Percentiles rank a stretch among this genome's conserved stretches.
phyloP scores from a whole-genome alignment of 2,888 invertebrate species.

The Sphaerophoria taeniata region DNA sequence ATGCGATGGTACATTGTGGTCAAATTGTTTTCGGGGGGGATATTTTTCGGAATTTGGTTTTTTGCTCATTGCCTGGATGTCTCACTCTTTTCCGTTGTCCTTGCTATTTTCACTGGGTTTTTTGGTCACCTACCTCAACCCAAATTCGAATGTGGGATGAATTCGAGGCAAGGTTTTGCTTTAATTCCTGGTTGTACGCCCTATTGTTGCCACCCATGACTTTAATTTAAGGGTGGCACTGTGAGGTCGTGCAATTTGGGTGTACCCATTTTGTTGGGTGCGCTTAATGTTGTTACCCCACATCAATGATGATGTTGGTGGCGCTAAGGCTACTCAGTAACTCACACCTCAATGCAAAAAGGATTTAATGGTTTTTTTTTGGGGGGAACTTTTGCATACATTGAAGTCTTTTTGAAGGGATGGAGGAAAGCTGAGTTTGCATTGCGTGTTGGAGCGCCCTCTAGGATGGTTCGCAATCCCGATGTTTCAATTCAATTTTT shows the following conservation, averaged over 20 bases:
- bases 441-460: constrained; percentile 61
- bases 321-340: constrained; percentile 49
- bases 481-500: constrained; percentile 48
- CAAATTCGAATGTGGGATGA: background rate
- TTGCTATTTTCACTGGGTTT: constrained; percentile 12
- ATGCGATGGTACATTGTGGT: constrained; percentile 57
- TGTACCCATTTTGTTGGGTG: constrained; percentile 38
- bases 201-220: background rate
- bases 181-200: constrained; percentile 1
- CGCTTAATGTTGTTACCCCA: constrained; percentile 36
- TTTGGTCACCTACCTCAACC: constrained; percentile 66
- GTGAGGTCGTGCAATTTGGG: constrained; percentile 22
- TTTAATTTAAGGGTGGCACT: constrained; percentile 37
- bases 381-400: background rate
- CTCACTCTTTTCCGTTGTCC: constrained; percentile 16
- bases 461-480: constrained; percentile 22
- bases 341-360: constrained; percentile 20
- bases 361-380: constrained; percentile 29
- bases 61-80: constrained; percentile 2
- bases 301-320: constrained; percentile 46
- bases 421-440: constrained; percentile 7
- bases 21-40: constrained; percentile 32
- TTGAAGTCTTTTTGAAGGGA: background rate
- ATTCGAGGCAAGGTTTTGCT: constrained; percentile 38
- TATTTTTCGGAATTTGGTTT: constrained; percentile 34